Conservation (phyloP, 2,797 vertebrate genomes). For the Acanthurus lineatus region DNA sequence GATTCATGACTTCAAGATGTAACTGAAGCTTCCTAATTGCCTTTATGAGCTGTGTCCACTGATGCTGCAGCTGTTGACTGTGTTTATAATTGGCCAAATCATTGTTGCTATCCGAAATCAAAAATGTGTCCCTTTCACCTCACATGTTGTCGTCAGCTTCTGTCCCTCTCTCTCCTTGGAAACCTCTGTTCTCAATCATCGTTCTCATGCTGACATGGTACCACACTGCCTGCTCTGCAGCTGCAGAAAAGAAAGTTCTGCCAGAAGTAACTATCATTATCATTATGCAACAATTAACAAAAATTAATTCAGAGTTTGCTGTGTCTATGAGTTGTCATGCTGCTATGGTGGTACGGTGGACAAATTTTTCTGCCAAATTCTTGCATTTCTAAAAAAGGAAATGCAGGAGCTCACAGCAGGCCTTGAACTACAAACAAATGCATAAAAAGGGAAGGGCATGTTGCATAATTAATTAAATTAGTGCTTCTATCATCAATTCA, state of each 20-base stretch:
- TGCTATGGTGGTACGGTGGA: not conserved
- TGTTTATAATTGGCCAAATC: not conserved
- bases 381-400: not conserved
- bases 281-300: not conserved
- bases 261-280: conserved; percentile 1
- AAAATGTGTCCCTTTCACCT: not conserved
- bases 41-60: not conserved
- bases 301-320: not conserved
- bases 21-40: not conserved
- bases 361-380: not conserved
- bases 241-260: not conserved
- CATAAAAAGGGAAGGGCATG: not conserved
- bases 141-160: too few species aligned
- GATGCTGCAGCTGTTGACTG: not conserved
- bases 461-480: conserved; percentile 41
- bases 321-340: not conserved
- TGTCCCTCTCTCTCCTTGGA: not conserved
- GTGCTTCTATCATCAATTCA: conserved; percentile 24
- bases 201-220: not conserved
- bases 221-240: not conserved
- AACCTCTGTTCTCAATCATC: not conserved
- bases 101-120: conserved; percentile 2
- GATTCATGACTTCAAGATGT: not conserved
- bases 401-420: not conserved
- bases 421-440: conserved; percentile 19